phyloP scores from a whole-genome alignment of 35 echinoderm and acorn worm species.

The Amphiura filiformis region DNA sequence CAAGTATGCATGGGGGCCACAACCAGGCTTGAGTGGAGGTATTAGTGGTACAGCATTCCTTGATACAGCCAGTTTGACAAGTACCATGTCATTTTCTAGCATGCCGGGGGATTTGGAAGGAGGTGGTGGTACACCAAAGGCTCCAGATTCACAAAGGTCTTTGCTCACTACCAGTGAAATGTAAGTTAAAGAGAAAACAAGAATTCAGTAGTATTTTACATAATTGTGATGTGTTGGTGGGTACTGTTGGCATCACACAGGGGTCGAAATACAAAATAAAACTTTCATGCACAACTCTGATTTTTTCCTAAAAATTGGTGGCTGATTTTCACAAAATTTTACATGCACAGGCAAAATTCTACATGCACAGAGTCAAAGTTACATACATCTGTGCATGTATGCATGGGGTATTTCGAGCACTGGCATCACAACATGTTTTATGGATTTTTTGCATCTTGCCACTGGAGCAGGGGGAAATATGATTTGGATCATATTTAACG shows the following conservation, averaged over 20 bases:
- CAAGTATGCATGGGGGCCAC: slow-evolving; percentile 24
- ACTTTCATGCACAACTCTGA: no score
- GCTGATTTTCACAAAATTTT: no score
- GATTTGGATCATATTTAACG: no score
- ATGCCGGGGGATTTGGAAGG: slow-evolving; percentile 83
- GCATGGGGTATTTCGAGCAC: no score
- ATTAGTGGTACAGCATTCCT: slow-evolving; percentile 91
- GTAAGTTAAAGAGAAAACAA: slow-evolving; percentile 46
- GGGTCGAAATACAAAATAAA: no score
- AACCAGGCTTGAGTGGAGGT: slow-evolving; percentile 38
- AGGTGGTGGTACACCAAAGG: slow-evolving; percentile 10
- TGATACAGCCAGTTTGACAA: slow-evolving; percentile 83
- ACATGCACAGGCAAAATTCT: no score
- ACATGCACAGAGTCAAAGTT: no score
- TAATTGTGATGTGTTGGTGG: not conserved
- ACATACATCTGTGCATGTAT: no score
- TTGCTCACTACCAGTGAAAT: slow-evolving; percentile 75
- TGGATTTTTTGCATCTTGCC: no score
- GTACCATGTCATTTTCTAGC: slow-evolving; percentile 89
- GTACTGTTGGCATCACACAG: not conserved
- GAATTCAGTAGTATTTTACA: not conserved
- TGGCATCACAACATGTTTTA: no score
- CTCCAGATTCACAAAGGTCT: slow-evolving; percentile 48
- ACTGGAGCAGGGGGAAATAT: no score
- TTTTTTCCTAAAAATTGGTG: no score